A percentile compares a stretch with the other conserved stretches of the same genome.
Evolutionary conservation across 1,140 invertebrate species (phyloP).

Genomic region (Drosophila persimilis): DNA sequence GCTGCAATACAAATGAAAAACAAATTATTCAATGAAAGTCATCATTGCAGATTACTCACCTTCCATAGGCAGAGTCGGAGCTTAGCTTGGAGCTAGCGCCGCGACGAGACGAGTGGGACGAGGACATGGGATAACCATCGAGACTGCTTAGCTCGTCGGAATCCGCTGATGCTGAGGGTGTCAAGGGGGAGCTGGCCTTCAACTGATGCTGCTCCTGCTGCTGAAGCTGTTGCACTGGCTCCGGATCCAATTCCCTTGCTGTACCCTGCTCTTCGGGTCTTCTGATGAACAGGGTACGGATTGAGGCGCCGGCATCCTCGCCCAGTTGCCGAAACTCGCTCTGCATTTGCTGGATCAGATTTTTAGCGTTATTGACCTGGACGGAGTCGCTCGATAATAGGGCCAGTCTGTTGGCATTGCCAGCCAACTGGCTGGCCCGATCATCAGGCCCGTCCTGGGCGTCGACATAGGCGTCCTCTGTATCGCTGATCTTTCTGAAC

Average conservation of each 20-base stretch:
- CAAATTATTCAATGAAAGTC: background rate
- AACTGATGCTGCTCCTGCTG: conserved; percentile 8
- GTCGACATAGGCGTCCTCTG: conserved; percentile 47
- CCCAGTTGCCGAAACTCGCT: conserved; percentile 68
- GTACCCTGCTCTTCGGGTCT: background rate
- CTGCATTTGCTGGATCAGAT: conserved; percentile 72
- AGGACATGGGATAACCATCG: conserved; percentile 76
- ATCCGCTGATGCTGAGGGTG: conserved; percentile 60
- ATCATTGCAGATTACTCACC: conserved; percentile 83
- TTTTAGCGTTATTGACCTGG: conserved; percentile 77
- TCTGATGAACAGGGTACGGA: conserved; percentile 39
- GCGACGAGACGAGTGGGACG: conserved; percentile 59
- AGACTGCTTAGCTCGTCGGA: conserved; percentile 80
- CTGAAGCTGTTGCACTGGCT: background rate
- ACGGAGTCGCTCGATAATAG: conserved; percentile 49
- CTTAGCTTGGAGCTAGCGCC: conserved; percentile 82
- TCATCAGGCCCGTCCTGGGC: conserved; percentile 37
- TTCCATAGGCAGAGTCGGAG: conserved; percentile 88
- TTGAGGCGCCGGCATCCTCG: conserved; percentile 51
- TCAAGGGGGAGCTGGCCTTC: conserved; percentile 27
- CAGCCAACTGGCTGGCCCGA: conserved; percentile 39
- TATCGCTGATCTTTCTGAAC: conserved; percentile 78
- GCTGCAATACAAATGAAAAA: conserved; percentile 22
- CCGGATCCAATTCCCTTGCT: conserved; percentile 8
- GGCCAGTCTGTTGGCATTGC: conserved; percentile 19